Conservation (phyloP, 2,113 vertebrate species). For the Phaethon lepturus region DNA sequence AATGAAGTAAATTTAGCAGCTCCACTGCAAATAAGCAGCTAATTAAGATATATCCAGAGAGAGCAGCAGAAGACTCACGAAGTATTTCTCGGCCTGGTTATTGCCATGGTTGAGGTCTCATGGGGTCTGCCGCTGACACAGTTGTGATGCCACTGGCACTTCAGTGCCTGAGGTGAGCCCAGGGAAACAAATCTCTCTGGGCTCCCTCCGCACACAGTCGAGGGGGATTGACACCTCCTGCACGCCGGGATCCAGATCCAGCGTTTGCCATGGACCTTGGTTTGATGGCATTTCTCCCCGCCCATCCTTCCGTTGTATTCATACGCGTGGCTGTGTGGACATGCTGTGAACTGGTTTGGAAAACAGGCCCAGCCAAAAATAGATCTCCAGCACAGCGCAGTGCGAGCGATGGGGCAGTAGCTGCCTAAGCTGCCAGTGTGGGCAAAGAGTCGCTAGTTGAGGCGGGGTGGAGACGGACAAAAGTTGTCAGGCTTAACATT, state of each 20-base stretch:
- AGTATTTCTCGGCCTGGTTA: not conserved
- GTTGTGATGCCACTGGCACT: not conserved
- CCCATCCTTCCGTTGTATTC: rapidly evolving
- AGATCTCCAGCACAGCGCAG: not conserved
- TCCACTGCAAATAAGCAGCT: not conserved
- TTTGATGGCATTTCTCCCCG: not conserved
- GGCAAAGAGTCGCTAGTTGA: not conserved
- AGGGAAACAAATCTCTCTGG: not conserved
- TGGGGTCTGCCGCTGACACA: not conserved
- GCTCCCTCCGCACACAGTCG: not conserved
- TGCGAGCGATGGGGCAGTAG: not conserved
- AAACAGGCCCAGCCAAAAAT: not conserved
- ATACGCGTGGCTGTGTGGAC: rapidly evolving
- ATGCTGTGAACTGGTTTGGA: not conserved
- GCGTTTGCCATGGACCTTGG: rapidly evolving
- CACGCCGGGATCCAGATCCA: rapidly evolving
- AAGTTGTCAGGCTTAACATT: not conserved
- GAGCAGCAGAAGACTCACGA: not conserved
- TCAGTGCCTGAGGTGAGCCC: not conserved
- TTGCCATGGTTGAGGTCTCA: not conserved
- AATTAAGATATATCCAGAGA: not conserved
- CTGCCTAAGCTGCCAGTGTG: not conserved
- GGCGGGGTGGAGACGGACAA: not conserved
- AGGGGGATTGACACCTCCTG: not conserved
- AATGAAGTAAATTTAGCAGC: not conserved